Percentiles rank a stretch among this genome's conserved stretches.
These are phyloP conservation scores for Naso thynnoides DNA, from an alignment of 2,797 vertebrate species.

Conservation along the genomic window DNA sequence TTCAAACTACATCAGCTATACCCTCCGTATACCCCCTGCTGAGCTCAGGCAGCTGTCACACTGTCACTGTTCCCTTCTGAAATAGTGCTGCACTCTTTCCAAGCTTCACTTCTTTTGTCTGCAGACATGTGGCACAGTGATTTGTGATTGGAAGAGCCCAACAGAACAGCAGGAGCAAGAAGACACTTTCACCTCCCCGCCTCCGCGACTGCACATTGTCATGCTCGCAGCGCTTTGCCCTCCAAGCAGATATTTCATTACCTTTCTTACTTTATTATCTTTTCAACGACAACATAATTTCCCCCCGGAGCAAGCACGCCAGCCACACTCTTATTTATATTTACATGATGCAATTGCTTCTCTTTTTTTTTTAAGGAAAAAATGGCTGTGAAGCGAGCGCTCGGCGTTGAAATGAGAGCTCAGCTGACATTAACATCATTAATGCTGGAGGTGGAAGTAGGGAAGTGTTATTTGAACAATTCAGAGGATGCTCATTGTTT, in stretches of 20 bases:
- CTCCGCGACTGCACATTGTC: constrained; percentile 39
- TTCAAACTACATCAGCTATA: constrained; percentile 32
- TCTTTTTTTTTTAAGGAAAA: constrained; percentile 43
- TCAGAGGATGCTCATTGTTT: constrained; percentile 37
- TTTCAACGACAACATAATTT: constrained; percentile 72
- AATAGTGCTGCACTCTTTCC: constrained; percentile 38
- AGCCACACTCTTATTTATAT: constrained; percentile 67
- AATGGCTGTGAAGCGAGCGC: constrained; percentile 53
- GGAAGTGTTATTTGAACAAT: constrained; percentile 51
- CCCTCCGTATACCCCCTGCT: constrained; percentile 31
- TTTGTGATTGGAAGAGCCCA: constrained; percentile 58
- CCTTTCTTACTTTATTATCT: constrained; percentile 61
- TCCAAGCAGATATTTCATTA: constrained; percentile 68
- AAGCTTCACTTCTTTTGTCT: constrained; percentile 56
- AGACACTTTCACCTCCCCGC: constrained; percentile 42
- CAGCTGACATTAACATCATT: constrained; percentile 66
- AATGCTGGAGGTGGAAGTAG: constrained; percentile 33
- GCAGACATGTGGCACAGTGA: constrained; percentile 54
- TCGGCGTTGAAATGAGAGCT: constrained; percentile 20
- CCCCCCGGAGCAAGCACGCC: constrained; percentile 64
- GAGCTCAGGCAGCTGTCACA: constrained; percentile 58
- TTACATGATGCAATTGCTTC: constrained; percentile 46
- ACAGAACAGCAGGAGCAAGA: constrained; percentile 48
- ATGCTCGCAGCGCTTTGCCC: constrained; percentile 50
- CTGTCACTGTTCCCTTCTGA: constrained; percentile 34